Evolutionary conservation across 2,797 vertebrate genomes (phyloP).

Genomic region (Harpagifer antarcticus): DNA sequence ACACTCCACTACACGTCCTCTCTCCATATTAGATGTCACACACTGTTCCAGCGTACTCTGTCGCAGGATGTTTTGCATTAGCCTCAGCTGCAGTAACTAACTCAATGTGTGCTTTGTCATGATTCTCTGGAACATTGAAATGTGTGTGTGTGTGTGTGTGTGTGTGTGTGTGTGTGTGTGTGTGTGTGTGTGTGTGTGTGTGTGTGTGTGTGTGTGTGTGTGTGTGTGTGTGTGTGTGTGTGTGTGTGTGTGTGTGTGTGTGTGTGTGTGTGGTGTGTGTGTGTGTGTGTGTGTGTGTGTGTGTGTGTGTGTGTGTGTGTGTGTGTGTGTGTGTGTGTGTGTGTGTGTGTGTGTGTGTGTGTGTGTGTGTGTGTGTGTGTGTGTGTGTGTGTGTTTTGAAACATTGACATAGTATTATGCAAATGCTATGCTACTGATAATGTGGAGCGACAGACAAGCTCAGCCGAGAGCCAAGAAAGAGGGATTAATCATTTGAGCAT

Average conservation of each 20-base stretch:
- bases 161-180: slow-evolving; percentile 1
- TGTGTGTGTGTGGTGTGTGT: slow-evolving; percentile 7
- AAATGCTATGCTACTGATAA: slow-evolving; percentile 16
- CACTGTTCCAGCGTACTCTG: slow-evolving; percentile 1
- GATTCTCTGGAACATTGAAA: slow-evolving; percentile 18
- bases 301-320: too few relatives aligned
- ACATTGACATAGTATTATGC: slow-evolving; percentile 12
- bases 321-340: too few relatives aligned
- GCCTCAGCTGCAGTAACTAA: slow-evolving; percentile 22
- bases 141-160: slow-evolving; percentile 3
- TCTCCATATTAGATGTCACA: not conserved
- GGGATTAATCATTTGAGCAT: slow-evolving; percentile 7
- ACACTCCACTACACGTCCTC: not conserved
- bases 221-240: slow-evolving; percentile 1
- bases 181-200: slow-evolving; percentile 1
- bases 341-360: too few relatives aligned
- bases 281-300: too few relatives aligned
- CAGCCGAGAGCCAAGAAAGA: slow-evolving; percentile 12
- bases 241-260: slow-evolving; percentile 1
- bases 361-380: too few relatives aligned
- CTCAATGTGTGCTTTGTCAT: not conserved
- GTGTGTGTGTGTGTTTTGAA: slow-evolving; percentile 10
- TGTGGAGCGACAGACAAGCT: slow-evolving; percentile 25
- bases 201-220: slow-evolving; percentile 1
- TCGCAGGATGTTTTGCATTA: slow-evolving; percentile 7